Evolutionary conservation across 2,113 vertebrate genomes (phyloP).

Genomic region (Gorsachius goisagi): DNA sequence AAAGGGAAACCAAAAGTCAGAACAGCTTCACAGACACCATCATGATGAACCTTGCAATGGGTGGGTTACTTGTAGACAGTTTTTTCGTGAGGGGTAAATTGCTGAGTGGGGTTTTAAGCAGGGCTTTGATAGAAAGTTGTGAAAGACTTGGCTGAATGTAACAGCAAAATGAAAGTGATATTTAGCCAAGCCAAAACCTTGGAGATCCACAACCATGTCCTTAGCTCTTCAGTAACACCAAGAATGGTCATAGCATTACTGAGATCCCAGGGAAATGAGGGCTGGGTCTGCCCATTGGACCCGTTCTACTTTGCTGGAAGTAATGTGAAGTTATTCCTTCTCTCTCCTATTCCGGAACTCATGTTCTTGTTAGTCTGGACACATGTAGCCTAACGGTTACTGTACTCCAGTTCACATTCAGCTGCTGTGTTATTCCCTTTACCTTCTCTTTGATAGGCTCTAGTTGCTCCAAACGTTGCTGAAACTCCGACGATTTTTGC

Average conservation of each 20-base stretch:
- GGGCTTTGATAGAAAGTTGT: background rate
- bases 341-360: background rate
- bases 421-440: background rate
- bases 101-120: background rate
- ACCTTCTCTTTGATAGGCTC: slow-evolving; percentile 78
- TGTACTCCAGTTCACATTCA: background rate
- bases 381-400: background rate
- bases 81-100: background rate
- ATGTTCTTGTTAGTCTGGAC: background rate
- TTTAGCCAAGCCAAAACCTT: background rate
- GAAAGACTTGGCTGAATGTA: background rate
- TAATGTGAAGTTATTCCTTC: background rate
- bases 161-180: background rate
- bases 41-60: fast-evolving
- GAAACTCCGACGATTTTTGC: slow-evolving; percentile 57
- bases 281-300: background rate
- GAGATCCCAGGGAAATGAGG: background rate
- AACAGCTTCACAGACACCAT: background rate
- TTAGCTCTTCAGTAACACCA: background rate
- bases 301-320: background rate
- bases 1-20: background rate
- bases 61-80: fast-evolving
- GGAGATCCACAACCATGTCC: background rate
- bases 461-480: slow-evolving; percentile 73
- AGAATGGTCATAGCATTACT: background rate